These are phyloP conservation scores for Pagetopsis macropterus DNA, from an alignment of 2,797 vertebrate species.

Conservation along the genomic window DNA sequence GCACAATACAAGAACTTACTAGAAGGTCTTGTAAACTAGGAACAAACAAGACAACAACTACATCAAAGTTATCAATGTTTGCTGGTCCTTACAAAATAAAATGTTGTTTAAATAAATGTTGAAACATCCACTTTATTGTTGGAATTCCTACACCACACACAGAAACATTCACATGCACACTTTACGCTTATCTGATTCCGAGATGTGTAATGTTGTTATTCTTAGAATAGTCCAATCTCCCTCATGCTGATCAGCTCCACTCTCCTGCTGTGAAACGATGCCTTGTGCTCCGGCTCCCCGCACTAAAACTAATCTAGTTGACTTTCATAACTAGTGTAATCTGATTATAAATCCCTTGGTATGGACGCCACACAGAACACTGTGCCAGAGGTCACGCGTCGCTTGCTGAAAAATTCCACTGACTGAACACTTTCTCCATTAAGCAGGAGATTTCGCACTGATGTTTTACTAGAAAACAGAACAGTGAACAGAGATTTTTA, in stretches of 20 bases:
- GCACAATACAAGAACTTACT: neutral
- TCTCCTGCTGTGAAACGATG: constrained; percentile 62
- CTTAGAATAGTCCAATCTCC: constrained; percentile 39
- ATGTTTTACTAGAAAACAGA: constrained; percentile 51
- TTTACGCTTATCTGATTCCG: constrained; percentile 20
- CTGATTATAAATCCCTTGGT: constrained; percentile 71
- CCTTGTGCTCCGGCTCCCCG: constrained; percentile 58
- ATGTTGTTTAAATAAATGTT: neutral
- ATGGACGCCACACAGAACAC: constrained; percentile 59
- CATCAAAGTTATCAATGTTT: constrained; percentile 2
- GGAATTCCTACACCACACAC: constrained; percentile 1
- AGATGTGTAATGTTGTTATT: constrained; percentile 28
- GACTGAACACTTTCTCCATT: constrained; percentile 50
- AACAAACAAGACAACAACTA: neutral
- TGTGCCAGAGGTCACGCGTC: constrained; percentile 71
- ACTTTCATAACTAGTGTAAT: constrained; percentile 78
- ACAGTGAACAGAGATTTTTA: constrained; percentile 24
- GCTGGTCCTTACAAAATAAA: neutral
- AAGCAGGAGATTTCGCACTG: constrained; percentile 56
- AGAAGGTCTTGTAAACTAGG: neutral
- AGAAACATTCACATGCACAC: neutral
- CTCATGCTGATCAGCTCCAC: constrained; percentile 54
- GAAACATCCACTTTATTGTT: neutral
- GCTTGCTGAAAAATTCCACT: constrained; percentile 67
- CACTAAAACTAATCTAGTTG: constrained; percentile 68